phyloP scores from a whole-genome alignment of 1,140 invertebrate species.

The Eurosta solidaginis region DNA sequence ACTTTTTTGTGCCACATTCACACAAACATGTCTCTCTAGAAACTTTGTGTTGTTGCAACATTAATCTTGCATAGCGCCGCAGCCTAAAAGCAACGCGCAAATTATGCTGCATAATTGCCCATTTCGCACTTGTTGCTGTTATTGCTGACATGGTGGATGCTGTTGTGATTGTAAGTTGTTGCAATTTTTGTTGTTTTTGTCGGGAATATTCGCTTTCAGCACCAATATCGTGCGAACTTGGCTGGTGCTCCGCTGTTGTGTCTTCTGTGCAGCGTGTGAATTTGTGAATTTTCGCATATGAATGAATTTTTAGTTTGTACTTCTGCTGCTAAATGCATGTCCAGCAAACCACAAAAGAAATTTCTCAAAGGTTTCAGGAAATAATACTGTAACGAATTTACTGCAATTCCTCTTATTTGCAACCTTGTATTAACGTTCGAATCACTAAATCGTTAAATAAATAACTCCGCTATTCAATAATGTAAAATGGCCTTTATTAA shows the following conservation, averaged over 20 bases:
- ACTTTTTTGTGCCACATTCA: too few relatives aligned
- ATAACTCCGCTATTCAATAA: too few relatives aligned
- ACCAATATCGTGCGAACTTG: neutral
- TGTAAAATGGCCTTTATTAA: too few relatives aligned
- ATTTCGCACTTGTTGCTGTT: conserved; percentile 9
- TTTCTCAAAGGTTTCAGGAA: too few relatives aligned
- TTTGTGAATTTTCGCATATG: neutral
- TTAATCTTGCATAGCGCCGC: neutral
- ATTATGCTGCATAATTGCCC: conserved; percentile 18
- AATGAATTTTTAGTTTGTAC: neutral
- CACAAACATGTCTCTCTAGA: too few relatives aligned
- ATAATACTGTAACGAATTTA: too few relatives aligned
- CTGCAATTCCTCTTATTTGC: too few relatives aligned
- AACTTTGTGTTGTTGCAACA: neutral
- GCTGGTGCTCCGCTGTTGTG: neutral
- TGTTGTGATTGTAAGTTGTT: neutral
- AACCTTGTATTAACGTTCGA: too few relatives aligned
- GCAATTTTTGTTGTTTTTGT: neutral
- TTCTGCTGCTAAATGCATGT: neutral
- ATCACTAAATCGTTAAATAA: too few relatives aligned
- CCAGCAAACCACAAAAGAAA: too few relatives aligned
- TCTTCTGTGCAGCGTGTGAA: neutral
- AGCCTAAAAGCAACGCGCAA: neutral
- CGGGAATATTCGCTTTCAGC: too few relatives aligned
- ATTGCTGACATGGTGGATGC: neutral